phyloP scores from a whole-genome alignment of 2,113 vertebrate species.

The Cyanocitta stelleri region DNA sequence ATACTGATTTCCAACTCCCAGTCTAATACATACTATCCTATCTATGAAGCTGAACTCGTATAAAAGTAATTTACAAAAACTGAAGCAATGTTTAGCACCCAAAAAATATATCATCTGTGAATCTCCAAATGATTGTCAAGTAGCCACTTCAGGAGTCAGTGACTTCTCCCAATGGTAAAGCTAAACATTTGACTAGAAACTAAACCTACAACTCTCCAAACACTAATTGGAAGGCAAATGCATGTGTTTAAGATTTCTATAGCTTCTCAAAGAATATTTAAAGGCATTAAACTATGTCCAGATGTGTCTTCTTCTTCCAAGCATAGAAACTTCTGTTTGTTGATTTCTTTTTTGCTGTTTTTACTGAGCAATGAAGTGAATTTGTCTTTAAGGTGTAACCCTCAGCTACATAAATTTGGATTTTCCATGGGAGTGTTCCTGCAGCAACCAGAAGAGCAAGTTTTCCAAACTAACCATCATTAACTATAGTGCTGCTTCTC shows the following conservation, averaged over 20 bases:
- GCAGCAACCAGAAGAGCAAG: neutral
- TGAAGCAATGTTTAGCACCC: slow-evolving; percentile 9
- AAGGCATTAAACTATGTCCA: neutral
- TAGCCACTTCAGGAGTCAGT: neutral
- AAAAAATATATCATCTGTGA: neutral
- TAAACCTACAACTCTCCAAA: slow-evolving; percentile 2
- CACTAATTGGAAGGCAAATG: neutral
- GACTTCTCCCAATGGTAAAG: neutral
- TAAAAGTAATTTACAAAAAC: neutral
- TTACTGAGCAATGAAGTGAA: neutral
- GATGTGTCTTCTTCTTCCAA: neutral
- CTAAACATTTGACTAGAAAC: neutral
- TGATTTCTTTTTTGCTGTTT: neutral
- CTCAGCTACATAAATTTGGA: neutral
- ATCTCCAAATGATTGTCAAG: slow-evolving; percentile 35
- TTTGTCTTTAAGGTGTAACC: neutral
- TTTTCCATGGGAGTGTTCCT: neutral
- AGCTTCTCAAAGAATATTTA: slow-evolving; percentile 13
- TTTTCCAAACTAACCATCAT: neutral
- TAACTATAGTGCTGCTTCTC: neutral
- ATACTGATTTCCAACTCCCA: neutral
- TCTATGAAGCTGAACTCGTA: neutral
- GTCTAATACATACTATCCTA: neutral
- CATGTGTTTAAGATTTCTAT: neutral
- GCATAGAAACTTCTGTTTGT: neutral